A percentile compares a stretch with the other conserved stretches of the same genome.
These are phyloP conservation scores for Capitella teleta DNA, from an alignment of 1,140 invertebrate species.

Conservation along the genomic window DNA sequence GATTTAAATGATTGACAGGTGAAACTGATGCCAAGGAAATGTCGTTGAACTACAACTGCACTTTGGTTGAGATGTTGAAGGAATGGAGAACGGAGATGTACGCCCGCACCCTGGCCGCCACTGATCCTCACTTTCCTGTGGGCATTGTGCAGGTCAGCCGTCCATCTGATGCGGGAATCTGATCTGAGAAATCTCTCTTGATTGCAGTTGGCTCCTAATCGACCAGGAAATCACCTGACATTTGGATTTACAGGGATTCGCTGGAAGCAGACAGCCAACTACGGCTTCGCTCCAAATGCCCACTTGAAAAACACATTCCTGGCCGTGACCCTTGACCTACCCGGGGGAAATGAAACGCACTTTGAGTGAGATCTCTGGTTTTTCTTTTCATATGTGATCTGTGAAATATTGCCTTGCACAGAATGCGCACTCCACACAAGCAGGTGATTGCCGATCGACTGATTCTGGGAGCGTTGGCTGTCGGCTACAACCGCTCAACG, in stretches of 20 bases:
- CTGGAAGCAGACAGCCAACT: conserved; percentile 14
- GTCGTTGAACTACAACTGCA: conserved; percentile 11
- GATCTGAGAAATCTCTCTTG: not conserved
- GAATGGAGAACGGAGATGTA: conserved; percentile 10
- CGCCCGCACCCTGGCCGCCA: conserved; percentile 6
- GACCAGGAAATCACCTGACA: conserved; percentile 1
- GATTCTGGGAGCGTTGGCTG: conserved; percentile 17
- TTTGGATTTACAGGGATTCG: conserved; percentile 11
- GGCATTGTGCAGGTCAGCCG: conserved; percentile 14
- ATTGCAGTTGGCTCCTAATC: conserved; percentile 9
- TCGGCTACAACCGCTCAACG: conserved; percentile 21
- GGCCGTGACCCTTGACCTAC: conserved; percentile 15
- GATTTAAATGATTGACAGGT: not conserved
- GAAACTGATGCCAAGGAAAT: conserved; percentile 4
- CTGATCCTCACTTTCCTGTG: conserved; percentile 13
- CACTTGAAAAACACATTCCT: conserved; percentile 9
- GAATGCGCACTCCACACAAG: conserved; percentile 30
- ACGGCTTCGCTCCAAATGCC: conserved; percentile 12
- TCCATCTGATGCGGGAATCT: no score
- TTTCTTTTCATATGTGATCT: not conserved
- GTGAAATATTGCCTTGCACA: conserved; percentile 8
- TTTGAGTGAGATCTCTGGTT: not conserved
- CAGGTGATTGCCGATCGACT: conserved; percentile 25
- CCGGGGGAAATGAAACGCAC: conserved; percentile 11
- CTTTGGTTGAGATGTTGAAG: conserved; percentile 11